Conservation (phyloP, 2,113 vertebrate genomes). For the Paradoxurus hermaphroditus region DNA sequence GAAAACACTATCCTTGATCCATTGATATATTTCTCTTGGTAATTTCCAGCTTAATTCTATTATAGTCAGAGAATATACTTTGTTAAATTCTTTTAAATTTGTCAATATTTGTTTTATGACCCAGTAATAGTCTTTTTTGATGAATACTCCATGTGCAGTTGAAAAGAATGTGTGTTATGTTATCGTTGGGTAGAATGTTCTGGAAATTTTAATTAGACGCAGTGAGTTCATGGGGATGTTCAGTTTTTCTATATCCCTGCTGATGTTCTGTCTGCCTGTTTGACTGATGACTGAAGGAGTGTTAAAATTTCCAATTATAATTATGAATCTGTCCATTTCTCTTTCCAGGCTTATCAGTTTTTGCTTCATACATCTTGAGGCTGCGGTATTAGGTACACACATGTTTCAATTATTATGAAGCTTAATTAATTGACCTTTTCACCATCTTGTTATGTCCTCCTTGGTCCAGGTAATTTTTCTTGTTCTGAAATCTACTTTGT, state of each 20-base stretch:
- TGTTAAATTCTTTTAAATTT: background rate
- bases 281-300: background rate
- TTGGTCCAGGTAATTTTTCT: background rate
- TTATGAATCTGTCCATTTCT: background rate
- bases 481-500: background rate
- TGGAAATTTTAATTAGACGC: background rate
- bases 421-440: background rate
- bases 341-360: background rate
- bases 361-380: background rate
- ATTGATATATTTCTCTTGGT: background rate
- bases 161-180: background rate
- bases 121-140: background rate
- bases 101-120: background rate
- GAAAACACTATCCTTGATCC: background rate
- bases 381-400: background rate
- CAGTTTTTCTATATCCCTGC: background rate
- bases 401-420: background rate
- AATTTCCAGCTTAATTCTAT: background rate
- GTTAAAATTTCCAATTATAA: background rate
- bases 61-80: background rate
- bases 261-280: background rate
- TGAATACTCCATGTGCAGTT: background rate
- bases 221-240: background rate
- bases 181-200: background rate
- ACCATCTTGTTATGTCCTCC: background rate